A percentile compares a stretch with the other conserved stretches of the same genome.
These are phyloP conservation scores for Notarius quadriscutis DNA, from an alignment of 2,113 vertebrate species.

Conservation along the genomic window DNA sequence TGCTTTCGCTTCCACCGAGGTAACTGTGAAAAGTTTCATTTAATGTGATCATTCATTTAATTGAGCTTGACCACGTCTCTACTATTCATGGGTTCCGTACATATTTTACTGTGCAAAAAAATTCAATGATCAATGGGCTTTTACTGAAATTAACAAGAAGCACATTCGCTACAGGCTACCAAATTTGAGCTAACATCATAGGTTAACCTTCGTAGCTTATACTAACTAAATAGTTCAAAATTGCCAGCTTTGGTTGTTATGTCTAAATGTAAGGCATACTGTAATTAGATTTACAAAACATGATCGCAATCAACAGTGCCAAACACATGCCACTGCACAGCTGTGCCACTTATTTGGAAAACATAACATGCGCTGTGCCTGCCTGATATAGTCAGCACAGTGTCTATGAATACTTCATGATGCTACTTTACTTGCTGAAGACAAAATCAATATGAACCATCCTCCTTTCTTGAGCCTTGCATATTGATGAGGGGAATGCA, in stretches of 20 bases:
- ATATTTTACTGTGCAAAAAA: not conserved
- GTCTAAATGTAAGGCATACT: not conserved
- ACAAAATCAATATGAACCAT: constrained; percentile 48
- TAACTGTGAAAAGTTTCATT: constrained; percentile 5
- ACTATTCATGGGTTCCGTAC: not conserved
- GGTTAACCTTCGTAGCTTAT: not conserved
- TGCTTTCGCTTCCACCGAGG: constrained; percentile 33
- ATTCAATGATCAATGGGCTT: not conserved
- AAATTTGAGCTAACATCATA: not conserved
- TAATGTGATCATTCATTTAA: constrained; percentile 31
- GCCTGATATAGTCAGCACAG: constrained; percentile 32
- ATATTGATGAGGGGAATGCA: constrained; percentile 40
- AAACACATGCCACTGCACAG: not conserved
- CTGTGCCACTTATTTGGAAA: not conserved
- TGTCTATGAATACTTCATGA: constrained; percentile 55
- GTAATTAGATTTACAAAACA: constrained; percentile 1
- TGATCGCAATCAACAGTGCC: not conserved
- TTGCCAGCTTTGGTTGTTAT: not conserved
- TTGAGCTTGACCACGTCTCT: not conserved
- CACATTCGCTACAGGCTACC: not conserved
- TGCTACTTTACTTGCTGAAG: constrained; percentile 52
- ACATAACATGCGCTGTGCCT: constrained; percentile 16
- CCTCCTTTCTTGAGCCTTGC: constrained; percentile 44
- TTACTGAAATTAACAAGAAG: not conserved
- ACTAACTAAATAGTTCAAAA: not conserved